Base-by-base conservation (phyloP, 37 sponge, comb jelly and placozoan species). In the Axinella damicornis region DNA sequence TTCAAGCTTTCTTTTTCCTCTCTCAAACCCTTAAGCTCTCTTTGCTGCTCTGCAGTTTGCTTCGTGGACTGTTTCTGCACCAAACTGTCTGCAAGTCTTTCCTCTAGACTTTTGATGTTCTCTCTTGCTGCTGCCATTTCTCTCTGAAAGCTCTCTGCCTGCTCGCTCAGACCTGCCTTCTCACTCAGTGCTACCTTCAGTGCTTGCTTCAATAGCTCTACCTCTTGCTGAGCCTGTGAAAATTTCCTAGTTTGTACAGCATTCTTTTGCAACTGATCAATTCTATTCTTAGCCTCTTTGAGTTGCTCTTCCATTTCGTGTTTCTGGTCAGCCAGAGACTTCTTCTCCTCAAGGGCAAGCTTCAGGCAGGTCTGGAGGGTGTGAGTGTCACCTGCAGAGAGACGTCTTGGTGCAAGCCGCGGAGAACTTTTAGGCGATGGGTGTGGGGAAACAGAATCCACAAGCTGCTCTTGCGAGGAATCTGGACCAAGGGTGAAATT, bases 311-410 rank as follows among this genome's bases (percentile, higher is more conserved):
- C 24, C 19, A 88, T 53, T 0, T 40, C 17, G 30, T 75, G 58
- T 28, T 24, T 41, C 40, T 73, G 41, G 18, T 61, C 54, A 36
- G 65, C 80, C 0, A 41, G 46, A 11, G 39, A 9, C 17, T 46
- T 37, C 65, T 83, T 83, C 41, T 83, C 90, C 11, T 83, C 78
- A 9, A 79, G 21, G 24, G 90, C 78, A 18, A 73, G 40, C 53
- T 78, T 83, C 19, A 89, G 55, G 21, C 73, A 66, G 34, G 71
- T 33, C 34, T 83, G 84, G 14, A 89, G 90, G 5, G 63, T 68
- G 14, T 38, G 16, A 0, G 76, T 5, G 24, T 89, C 89, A 32
- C 63, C 5, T 25, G 11, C 37, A 34, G 27, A 34, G 18, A 5
- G 74, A 19, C 12, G 25, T 28, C 53, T 33, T 25, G 57, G 25